A percentile compares a stretch with the other conserved stretches of the same genome.
These are phyloP conservation scores for Australoheros scitulus DNA, from an alignment of 2,113 vertebrate genomes.

Conservation along the genomic window DNA sequence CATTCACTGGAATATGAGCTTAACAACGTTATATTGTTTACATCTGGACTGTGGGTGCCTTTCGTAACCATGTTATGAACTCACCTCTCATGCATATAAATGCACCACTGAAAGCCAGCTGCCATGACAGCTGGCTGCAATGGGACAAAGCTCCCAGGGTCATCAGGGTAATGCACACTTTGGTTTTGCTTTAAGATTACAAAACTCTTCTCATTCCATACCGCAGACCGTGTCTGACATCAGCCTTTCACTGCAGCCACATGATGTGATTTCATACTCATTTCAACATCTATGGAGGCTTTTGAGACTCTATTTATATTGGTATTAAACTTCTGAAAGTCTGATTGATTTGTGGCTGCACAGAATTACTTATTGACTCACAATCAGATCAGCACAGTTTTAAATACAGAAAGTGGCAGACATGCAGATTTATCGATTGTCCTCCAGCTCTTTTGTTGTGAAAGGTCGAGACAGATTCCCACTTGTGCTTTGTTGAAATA, in stretches of 20 bases:
- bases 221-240: neutral
- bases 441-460: neutral
- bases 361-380: neutral
- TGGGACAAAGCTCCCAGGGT: neutral
- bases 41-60: neutral
- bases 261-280: neutral
- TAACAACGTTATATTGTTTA: slow-evolving; percentile 3
- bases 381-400: neutral
- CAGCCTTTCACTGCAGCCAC: neutral
- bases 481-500: neutral
- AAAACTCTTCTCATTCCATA: neutral
- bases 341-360: neutral
- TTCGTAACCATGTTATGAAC: neutral
- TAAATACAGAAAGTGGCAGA: neutral
- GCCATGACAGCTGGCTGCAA: neutral
- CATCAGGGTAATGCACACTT: neutral
- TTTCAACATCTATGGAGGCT: neutral
- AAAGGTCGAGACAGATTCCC: neutral
- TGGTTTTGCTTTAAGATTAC: neutral
- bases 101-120: neutral
- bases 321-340: neutral
- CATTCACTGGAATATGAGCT: neutral
- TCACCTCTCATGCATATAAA: slow-evolving; percentile 5
- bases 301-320: neutral
- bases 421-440: neutral